phyloP scores from a whole-genome alignment of 2,797 vertebrate species.

The Rhinophrynus dorsalis region DNA sequence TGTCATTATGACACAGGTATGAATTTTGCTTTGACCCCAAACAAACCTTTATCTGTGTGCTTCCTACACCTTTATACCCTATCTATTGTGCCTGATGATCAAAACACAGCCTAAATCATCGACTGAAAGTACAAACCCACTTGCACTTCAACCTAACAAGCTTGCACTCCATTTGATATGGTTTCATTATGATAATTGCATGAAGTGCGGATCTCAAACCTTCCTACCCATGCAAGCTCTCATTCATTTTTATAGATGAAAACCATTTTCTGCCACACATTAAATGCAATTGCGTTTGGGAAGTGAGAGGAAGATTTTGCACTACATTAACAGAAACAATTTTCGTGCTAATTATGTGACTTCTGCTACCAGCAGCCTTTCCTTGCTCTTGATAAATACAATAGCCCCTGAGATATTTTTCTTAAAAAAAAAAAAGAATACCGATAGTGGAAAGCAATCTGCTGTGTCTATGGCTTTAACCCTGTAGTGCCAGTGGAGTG shows the following conservation, averaged over 20 bases:
- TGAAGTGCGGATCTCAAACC: constrained; percentile 18
- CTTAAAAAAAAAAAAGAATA: constrained; percentile 7
- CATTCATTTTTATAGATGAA: constrained; percentile 45
- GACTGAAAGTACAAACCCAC: background rate
- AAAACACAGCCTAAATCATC: too few species aligned
- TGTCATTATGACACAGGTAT: background rate
- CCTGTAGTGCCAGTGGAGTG: too few species aligned
- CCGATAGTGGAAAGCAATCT: background rate
- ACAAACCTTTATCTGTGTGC: background rate
- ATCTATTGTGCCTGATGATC: too few species aligned
- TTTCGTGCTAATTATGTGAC: constrained; percentile 40
- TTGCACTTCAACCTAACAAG: constrained; percentile 16
- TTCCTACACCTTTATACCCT: background rate
- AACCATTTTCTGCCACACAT: constrained; percentile 40
- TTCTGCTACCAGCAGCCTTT: constrained; percentile 34
- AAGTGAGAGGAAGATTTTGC: constrained; percentile 41
- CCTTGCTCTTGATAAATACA: constrained; percentile 39
- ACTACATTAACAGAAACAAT: constrained; percentile 46
- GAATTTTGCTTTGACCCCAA: background rate
- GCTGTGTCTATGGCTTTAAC: background rate
- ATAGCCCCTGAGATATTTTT: constrained; percentile 45
- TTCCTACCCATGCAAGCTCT: constrained; percentile 18
- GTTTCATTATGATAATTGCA: constrained; percentile 37
- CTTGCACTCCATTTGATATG: constrained; percentile 23
- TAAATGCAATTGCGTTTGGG: constrained; percentile 39